Evolutionary conservation across 1,140 invertebrate species (phyloP).

Genomic region (Philopotamus ludificatus): DNA sequence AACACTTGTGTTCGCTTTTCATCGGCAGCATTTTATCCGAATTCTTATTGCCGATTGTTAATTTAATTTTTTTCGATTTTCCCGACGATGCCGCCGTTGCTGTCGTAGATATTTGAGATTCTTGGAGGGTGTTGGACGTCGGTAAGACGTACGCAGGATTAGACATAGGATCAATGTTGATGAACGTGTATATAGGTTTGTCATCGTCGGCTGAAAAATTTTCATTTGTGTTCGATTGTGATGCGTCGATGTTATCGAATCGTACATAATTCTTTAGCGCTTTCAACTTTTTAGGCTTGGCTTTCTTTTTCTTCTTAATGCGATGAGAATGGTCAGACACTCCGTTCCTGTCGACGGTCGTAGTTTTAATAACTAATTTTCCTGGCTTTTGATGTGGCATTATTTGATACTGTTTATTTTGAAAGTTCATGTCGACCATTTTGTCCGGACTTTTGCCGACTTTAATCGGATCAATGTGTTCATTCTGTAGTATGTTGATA

Average conservation of each 20-base stretch:
- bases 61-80: conserved; percentile 9
- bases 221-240: not conserved
- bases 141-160: conserved; percentile 22
- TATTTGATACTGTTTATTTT: conserved; percentile 25
- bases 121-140: conserved; percentile 11
- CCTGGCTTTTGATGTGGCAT: conserved; percentile 16
- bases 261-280: not conserved
- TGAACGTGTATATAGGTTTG: conserved; percentile 22
- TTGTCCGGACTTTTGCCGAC: not conserved
- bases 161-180: conserved; percentile 34
- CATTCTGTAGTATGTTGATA: not conserved
- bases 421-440: not conserved
- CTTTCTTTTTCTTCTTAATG: not conserved
- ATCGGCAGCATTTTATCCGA: not conserved
- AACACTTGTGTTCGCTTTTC: conserved; percentile 7
- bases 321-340: not conserved
- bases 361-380: conserved; percentile 28
- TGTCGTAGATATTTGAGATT: conserved; percentile 20
- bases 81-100: not conserved
- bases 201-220: conserved; percentile 6
- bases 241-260: not conserved
- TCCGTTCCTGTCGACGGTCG: not conserved
- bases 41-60: not conserved
- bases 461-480: not conserved
- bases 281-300: not conserved